These are phyloP conservation scores for Melanargia galathea DNA, from an alignment of 2,888 invertebrate genomes.

Conservation along the genomic window DNA sequence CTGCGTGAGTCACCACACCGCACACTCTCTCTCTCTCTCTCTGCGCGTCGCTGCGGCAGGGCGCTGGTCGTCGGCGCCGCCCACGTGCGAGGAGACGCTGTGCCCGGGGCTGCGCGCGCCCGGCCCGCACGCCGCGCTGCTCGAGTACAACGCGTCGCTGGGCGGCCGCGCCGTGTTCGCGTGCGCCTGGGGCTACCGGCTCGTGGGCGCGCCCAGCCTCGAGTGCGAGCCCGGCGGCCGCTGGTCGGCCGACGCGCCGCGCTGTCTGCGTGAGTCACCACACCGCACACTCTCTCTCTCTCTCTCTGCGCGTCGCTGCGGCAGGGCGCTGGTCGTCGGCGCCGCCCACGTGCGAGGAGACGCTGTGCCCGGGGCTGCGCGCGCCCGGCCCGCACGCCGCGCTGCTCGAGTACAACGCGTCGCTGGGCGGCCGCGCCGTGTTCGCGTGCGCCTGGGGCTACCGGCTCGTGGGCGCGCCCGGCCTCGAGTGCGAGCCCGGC, in stretches of 20 bases:
- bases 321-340: constrained; percentile 89
- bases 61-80: constrained; percentile 89
- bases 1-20: constrained; percentile 85
- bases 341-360: constrained; percentile 88
- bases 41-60: constrained; percentile 68
- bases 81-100: constrained; percentile 89
- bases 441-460: constrained; percentile 94
- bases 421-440: constrained; percentile 89
- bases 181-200: constrained; percentile 91
- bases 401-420: constrained; percentile 90
- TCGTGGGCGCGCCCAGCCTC: constrained; percentile 88
- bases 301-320: neutral
- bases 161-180: constrained; percentile 91
- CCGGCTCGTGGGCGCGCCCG: constrained; percentile 87
- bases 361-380: constrained; percentile 88
- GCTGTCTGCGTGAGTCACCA: constrained; percentile 84
- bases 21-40: no score
- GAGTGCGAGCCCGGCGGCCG: constrained; percentile 90
- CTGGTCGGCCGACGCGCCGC: constrained; percentile 90
- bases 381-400: constrained; percentile 87
- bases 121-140: constrained; percentile 87
- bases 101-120: constrained; percentile 87
- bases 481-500: constrained; percentile 89
- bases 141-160: constrained; percentile 90
- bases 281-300: no score